phyloP scores from a whole-genome alignment of 2,888 invertebrate genomes.

The Heliconius charithonia region DNA sequence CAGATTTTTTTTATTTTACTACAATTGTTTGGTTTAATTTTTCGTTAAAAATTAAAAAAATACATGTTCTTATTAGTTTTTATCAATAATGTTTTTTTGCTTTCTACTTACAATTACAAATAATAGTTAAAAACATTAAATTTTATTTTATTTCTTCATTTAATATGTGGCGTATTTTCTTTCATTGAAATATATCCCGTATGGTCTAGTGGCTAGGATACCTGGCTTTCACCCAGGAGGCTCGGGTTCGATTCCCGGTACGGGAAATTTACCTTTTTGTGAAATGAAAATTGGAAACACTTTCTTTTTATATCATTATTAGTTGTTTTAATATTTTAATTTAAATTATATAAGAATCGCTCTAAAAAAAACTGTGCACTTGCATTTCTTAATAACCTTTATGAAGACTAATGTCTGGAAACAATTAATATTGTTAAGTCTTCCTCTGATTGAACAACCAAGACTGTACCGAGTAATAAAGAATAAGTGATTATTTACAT shows the following conservation, averaged over 20 bases:
- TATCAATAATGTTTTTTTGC: neutral
- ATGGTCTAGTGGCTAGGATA: constrained; percentile 89
- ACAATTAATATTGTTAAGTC: constrained; percentile 33
- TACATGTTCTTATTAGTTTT: too few relatives aligned
- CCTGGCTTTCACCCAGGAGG: constrained; percentile 89
- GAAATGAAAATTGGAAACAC: too few relatives aligned
- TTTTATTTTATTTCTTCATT: neutral
- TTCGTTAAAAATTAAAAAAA: too few relatives aligned
- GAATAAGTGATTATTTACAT: neutral
- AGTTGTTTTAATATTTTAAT: neutral
- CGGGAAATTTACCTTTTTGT: constrained; percentile 69
- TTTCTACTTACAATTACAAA: neutral
- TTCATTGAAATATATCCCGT: constrained; percentile 65
- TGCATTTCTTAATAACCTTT: neutral
- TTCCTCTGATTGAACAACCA: constrained; percentile 10
- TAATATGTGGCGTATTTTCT: neutral
- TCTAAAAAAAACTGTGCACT: too few relatives aligned
- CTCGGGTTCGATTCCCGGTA: constrained; percentile 90
- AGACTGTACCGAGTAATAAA: constrained; percentile 16
- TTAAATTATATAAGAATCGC: neutral
- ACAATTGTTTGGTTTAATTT: too few relatives aligned
- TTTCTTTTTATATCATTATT: too few relatives aligned
- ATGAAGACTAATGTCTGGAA: constrained; percentile 22
- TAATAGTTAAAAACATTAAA: neutral
- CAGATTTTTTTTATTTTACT: too few relatives aligned